phyloP scores from a whole-genome alignment of 2,797 vertebrate species.

The Phalanger gymnotis region DNA sequence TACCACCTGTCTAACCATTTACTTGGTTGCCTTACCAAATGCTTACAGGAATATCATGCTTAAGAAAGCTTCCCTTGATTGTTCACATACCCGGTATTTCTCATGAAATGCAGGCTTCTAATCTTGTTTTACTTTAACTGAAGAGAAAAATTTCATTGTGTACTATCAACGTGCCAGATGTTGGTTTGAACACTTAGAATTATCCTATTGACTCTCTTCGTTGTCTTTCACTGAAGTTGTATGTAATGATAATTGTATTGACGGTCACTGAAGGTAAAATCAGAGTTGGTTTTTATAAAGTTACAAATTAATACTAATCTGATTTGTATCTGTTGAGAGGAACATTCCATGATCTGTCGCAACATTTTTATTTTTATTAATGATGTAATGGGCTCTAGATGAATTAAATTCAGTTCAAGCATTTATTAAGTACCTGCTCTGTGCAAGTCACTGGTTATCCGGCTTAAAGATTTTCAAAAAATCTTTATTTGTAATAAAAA shows the following conservation, averaged over 20 bases:
- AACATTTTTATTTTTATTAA: conserved; percentile 11
- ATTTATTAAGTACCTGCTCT: not conserved
- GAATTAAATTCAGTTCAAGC: not conserved
- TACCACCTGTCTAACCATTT: not conserved
- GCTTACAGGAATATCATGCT: not conserved
- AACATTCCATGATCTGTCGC: not conserved
- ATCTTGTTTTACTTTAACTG: conserved; percentile 18
- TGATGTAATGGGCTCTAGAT: not conserved
- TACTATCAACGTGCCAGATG: conserved; percentile 5
- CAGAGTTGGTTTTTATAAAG: not conserved
- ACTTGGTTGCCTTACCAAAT: not conserved
- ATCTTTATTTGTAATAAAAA: conserved; percentile 29
- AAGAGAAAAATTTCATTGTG: conserved; percentile 26
- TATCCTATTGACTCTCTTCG: not conserved
- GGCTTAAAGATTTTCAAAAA: not conserved
- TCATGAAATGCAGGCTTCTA: not conserved
- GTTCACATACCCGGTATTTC: not conserved
- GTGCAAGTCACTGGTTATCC: not conserved
- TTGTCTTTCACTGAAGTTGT: not conserved
- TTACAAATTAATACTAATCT: not conserved
- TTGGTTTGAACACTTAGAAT: not conserved
- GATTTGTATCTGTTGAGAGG: not conserved
- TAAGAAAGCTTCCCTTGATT: not conserved
- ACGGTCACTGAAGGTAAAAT: not conserved
- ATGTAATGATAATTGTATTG: conserved; percentile 13